Base-by-base conservation (phyloP, 2,113 vertebrate genomes). In the Anarhynchus alexandrinus region DNA sequence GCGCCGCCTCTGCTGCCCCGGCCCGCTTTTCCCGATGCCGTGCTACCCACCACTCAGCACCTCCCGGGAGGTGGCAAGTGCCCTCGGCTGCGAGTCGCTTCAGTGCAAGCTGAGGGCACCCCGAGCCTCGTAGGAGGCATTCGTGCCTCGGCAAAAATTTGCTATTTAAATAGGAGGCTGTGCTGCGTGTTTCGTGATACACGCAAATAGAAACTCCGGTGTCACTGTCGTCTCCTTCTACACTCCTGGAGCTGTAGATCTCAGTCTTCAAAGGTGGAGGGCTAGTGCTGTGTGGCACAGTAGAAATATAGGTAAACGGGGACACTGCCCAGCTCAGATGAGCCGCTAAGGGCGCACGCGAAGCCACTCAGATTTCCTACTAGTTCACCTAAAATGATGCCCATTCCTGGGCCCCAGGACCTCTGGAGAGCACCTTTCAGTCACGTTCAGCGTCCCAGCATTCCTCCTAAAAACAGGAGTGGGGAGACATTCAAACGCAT, bases 271-370 rank as follows among this genome's bases (percentile, higher is more conserved):
- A 40, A 87, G 40, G 40, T 40, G 52, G 27, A 93, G 52, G 38
- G 29, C 65, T 62, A 54, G n/a, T 30, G 51, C 7, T 78, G 9
- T 11, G 8, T 10, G 32, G 51, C 25, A 54, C 9, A 22, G n/a
- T 11, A 55, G 47, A 66, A 86, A 66, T 54, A 15, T 0, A 74
- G 30, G 45, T 32, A 66, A 90, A 61, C 1, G 3, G 40, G 30
- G 42, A 72, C 1, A 2, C 21, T 71, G 61, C 9, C 36, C 40
- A 72, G 34, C 34, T 92, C 47, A 66, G 22, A 20, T 22, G 34
- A 67, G 21, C 23, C 5, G 0, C 15, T 42, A 62, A 45, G 6
- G 6, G 21, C 64, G 25, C 59, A 45, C 0, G 0, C 0, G 0
- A 90, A 88, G 45, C 43, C 29, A 8, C 51, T 51, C 72, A 66